Percentiles rank a stretch among this genome's conserved stretches.
phyloP scores from a whole-genome alignment of 2,888 invertebrate species.

The Lasioglossum oenotherae region DNA sequence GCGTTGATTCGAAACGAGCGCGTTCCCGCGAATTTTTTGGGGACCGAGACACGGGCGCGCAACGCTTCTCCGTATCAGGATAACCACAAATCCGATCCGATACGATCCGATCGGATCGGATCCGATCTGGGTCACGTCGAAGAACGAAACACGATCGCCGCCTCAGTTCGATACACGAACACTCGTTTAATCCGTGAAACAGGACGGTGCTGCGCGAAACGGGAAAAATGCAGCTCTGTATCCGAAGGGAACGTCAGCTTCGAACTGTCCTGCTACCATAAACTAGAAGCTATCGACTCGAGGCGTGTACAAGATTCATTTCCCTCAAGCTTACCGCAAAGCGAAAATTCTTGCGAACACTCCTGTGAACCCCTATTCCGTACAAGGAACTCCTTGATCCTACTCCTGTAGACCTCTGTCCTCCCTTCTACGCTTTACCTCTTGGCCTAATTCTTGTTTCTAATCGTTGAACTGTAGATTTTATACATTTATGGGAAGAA shows the following conservation, averaged over 20 bases:
- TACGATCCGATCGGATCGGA: conserved; percentile 44
- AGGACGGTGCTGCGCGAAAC: background rate
- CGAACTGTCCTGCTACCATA: background rate
- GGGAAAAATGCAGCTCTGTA: background rate
- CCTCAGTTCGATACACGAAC: conserved; percentile 15
- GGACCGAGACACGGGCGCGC: conserved; percentile 12
- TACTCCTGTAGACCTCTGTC: background rate
- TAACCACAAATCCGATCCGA: conserved; percentile 66
- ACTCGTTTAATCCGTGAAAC: conserved; percentile 46
- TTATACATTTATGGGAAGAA: background rate
- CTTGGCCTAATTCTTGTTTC: background rate
- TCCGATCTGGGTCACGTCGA: conserved; percentile 52
- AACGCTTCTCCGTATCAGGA: conserved; percentile 35
- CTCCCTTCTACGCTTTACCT: background rate
- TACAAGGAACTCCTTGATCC: background rate
- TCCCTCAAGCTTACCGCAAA: background rate
- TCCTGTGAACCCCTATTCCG: background rate
- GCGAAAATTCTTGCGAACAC: background rate
- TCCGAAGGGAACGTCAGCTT: background rate
- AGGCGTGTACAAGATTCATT: background rate
- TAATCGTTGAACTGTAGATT: background rate
- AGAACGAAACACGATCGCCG: conserved; percentile 61
- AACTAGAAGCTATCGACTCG: background rate
- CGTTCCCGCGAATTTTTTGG: conserved; percentile 38
- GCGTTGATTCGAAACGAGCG: conserved; percentile 11